Evolutionary conservation across 2,888 invertebrate genomes (phyloP).

Genomic region (Watsonalla binaria): DNA sequence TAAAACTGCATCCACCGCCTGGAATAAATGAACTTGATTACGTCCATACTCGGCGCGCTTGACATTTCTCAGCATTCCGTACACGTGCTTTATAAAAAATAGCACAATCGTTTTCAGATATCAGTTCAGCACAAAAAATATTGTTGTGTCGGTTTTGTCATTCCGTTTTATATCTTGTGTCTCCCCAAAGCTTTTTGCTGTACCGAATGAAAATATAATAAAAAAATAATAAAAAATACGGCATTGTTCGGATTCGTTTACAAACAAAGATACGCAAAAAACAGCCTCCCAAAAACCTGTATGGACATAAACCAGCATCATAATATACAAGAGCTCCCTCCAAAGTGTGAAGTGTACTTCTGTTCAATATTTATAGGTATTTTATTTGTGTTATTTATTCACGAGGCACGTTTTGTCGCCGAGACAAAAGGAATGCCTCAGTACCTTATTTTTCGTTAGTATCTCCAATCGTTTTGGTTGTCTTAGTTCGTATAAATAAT

Average conservation of each 20-base stretch:
- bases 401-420: conserved; percentile 62
- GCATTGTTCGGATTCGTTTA: conserved; percentile 64
- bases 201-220: conserved; percentile 20
- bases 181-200: conserved; percentile 28
- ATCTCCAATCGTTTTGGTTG: conserved; percentile 73
- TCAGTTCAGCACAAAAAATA: conserved; percentile 18
- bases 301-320: conserved; percentile 58
- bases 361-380: conserved; percentile 74
- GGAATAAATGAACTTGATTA: conserved; percentile 1
- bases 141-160: conserved; percentile 25
- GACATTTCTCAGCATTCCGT: conserved; percentile 2
- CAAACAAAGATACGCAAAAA: conserved; percentile 68
- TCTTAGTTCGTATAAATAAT: conserved; percentile 75
- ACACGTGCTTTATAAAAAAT: conserved; percentile 16
- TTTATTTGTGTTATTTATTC: conserved; percentile 77
- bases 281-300: conserved; percentile 48
- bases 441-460: conserved; percentile 68
- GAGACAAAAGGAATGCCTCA: conserved; percentile 58
- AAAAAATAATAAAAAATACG: conserved; percentile 39
- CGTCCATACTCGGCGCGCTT: not conserved
- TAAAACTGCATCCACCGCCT: too few species aligned
- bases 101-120: conserved; percentile 17
- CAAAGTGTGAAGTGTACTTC: conserved; percentile 75
- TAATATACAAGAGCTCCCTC: conserved; percentile 58
- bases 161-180: conserved; percentile 28